These are phyloP conservation scores for Chelonus insularis DNA, from an alignment of 1,140 invertebrate genomes.

Conservation along the genomic window DNA sequence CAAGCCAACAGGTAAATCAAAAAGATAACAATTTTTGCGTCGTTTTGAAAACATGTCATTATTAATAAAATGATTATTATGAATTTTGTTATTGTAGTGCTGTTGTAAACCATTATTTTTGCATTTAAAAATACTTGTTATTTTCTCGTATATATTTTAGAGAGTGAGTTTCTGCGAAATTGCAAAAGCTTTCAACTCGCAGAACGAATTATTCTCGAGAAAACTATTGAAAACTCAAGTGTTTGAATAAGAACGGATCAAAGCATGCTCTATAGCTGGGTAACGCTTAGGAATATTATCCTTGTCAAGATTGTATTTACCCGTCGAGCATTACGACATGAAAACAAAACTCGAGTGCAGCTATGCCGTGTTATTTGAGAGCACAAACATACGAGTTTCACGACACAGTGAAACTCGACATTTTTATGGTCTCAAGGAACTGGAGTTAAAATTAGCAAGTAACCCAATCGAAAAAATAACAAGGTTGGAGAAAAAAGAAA, in stretches of 20 bases:
- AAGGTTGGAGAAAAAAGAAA: too few species aligned
- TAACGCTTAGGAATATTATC: conserved; percentile 37
- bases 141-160: too few species aligned
- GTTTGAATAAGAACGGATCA: conserved; percentile 43
- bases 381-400: neutral
- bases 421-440: conserved; percentile 28
- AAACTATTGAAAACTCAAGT: conserved; percentile 45
- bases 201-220: conserved; percentile 48
- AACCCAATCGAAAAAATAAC: too few species aligned
- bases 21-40: too few species aligned
- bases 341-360: neutral
- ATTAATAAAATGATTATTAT: too few species aligned
- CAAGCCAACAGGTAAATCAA: too few species aligned
- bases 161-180: conserved; percentile 24
- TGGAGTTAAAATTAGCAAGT: conserved; percentile 1
- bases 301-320: conserved; percentile 42
- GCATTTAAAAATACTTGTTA: too few species aligned
- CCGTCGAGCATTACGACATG: conserved; percentile 35
- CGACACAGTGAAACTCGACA: conserved; percentile 4
- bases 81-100: too few species aligned
- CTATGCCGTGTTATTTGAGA: neutral
- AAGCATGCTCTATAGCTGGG: conserved; percentile 36
- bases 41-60: too few species aligned
- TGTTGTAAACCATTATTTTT: too few species aligned
- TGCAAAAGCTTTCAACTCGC: neutral